A percentile compares a stretch with the other conserved stretches of the same genome.
Conservation (phyloP, 2,113 vertebrate species). For the Cervus canadensis region DNA sequence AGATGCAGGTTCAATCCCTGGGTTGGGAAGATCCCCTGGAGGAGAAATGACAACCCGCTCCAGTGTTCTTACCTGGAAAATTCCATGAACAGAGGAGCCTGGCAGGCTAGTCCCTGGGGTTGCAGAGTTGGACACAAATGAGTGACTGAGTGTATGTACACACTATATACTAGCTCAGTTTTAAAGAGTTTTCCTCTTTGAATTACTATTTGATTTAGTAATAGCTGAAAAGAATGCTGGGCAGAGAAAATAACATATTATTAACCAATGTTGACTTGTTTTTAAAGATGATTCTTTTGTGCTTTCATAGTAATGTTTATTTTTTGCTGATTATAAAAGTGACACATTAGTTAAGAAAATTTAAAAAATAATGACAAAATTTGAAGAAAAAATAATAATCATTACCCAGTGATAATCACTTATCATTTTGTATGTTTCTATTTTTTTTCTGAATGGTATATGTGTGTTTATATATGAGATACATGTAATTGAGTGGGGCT, state of each 20-base stretch:
- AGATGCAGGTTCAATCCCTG: background rate
- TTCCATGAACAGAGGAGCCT: background rate
- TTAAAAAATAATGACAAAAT: background rate
- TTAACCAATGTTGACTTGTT: background rate
- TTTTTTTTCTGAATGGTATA: background rate
- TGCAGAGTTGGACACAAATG: background rate
- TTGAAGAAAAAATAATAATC: background rate
- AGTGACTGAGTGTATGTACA: background rate
- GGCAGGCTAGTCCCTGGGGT: background rate
- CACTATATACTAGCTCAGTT: background rate
- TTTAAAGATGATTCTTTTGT: background rate
- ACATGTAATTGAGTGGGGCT: background rate
- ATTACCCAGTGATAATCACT: background rate
- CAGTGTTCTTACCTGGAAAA: background rate
- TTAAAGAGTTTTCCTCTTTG: background rate
- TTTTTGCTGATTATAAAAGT: conserved; percentile 14
- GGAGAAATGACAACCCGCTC: background rate
- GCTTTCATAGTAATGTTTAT: background rate
- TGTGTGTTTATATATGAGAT: background rate
- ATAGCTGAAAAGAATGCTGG: background rate
- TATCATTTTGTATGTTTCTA: background rate
- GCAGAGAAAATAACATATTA: background rate
- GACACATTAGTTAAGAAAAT: background rate
- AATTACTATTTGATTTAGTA: background rate
- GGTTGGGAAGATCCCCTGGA: background rate